Conservation (phyloP, 1,140 invertebrate species). For the Brachionus koreanus region DNA sequence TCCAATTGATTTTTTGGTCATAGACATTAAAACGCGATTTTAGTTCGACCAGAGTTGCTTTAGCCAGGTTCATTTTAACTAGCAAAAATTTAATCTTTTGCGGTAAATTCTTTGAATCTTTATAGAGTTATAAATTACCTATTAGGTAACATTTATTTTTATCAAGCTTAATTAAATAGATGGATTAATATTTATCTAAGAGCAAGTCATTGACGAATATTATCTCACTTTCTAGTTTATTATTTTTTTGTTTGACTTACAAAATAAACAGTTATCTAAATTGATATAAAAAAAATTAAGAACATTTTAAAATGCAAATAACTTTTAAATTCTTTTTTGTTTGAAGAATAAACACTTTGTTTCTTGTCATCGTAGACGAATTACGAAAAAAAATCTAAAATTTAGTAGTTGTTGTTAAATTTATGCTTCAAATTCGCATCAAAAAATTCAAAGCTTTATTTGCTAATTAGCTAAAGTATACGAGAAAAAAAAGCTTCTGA, state of each 20-base stretch:
- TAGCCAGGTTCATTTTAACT: neutral
- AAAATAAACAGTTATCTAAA: neutral
- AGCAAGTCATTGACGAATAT: neutral
- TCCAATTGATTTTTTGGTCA: slow-evolving; percentile 15
- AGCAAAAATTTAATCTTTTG: neutral
- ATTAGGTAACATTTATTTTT: neutral
- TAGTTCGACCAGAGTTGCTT: neutral
- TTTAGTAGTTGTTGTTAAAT: neutral
- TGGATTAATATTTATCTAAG: neutral
- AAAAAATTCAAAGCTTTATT: neutral
- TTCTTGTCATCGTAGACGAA: neutral
- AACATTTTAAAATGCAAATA: neutral
- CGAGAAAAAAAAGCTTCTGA: neutral
- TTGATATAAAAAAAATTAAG: neutral
- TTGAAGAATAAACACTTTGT: neutral
- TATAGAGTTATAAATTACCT: neutral
- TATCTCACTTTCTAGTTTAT: neutral
- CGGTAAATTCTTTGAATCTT: neutral
- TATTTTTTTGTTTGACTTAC: neutral
- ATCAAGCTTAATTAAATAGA: neutral
- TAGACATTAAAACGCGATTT: neutral
- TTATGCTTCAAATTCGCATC: neutral
- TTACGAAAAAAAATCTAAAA: neutral
- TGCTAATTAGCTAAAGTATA: neutral
- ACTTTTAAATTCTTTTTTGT: neutral